A percentile compares a stretch with the other conserved stretches of the same genome.
Evolutionary conservation across 2,797 vertebrate genomes (phyloP).

Genomic region (Gallinago nigripennis): DNA sequence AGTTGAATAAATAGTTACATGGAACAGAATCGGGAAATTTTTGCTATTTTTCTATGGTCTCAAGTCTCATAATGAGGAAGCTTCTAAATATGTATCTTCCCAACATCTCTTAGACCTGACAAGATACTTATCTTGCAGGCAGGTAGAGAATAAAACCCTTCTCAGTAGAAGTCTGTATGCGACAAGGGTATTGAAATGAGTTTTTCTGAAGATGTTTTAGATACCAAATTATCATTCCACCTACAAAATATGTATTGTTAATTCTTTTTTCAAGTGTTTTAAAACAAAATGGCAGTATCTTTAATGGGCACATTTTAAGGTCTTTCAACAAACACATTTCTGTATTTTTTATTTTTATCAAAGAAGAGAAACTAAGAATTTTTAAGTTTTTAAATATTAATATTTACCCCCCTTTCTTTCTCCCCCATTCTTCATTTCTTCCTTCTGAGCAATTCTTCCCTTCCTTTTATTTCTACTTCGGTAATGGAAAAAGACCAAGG

Average conservation of each 20-base stretch:
- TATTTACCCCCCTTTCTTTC: not conserved
- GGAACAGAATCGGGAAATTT: not conserved
- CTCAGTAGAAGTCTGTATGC: not conserved
- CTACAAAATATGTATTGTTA: not conserved
- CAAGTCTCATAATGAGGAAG: not conserved
- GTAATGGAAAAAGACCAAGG: not conserved
- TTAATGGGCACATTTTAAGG: not conserved
- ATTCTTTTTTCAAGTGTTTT: not conserved
- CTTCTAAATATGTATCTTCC: not conserved
- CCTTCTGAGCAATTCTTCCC: not conserved
- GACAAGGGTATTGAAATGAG: not conserved
- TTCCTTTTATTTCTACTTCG: not conserved
- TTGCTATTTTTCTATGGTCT: not conserved
- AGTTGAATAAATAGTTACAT: not conserved
- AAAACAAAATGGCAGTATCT: not conserved
- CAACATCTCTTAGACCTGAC: not conserved
- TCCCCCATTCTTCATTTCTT: not conserved
- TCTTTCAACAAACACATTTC: not conserved
- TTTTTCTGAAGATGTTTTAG: not conserved
- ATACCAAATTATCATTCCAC: fast-evolving
- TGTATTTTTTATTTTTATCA: not conserved
- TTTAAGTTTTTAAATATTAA: not conserved
- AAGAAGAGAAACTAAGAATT: not conserved
- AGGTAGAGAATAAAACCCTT: not conserved
- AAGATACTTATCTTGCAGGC: not conserved